phyloP scores from a whole-genome alignment of 1,140 invertebrate species.

The Ptiloglossa arizonensis region DNA sequence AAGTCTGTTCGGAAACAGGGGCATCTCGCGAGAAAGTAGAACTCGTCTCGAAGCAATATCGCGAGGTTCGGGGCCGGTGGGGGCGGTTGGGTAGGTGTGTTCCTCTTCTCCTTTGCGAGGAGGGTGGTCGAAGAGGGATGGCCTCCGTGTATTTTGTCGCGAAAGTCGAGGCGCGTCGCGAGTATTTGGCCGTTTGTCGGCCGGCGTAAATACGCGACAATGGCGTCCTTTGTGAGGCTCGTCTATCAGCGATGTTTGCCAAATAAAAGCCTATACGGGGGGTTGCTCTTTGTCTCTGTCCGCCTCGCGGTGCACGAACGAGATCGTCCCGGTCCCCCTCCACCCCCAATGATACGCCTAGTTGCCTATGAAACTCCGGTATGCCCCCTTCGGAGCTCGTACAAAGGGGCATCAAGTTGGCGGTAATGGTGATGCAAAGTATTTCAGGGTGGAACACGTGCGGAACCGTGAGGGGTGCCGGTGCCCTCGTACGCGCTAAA shows the following conservation, averaged over 20 bases:
- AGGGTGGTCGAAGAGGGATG: too few species aligned
- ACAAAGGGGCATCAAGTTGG: constrained; percentile 65
- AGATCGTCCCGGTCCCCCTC: not conserved
- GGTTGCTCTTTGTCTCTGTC: constrained; percentile 66
- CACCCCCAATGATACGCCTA: constrained; percentile 67
- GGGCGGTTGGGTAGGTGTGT: too few species aligned
- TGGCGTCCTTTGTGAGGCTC: constrained; percentile 64
- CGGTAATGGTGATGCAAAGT: constrained; percentile 67
- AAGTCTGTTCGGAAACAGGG: not conserved
- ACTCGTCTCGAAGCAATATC: constrained; percentile 20
- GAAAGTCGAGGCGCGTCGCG: constrained; percentile 49
- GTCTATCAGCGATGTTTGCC: constrained; percentile 68
- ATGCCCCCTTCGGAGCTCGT: constrained; percentile 54
- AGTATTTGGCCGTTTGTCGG: constrained; percentile 68
- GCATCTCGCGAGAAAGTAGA: not conserved
- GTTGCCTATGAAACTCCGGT: constrained; percentile 67
- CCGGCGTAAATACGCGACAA: constrained; percentile 68
- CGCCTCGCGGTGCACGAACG: constrained; percentile 39
- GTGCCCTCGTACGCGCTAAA: constrained; percentile 35
- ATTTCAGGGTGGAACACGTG: constrained; percentile 64
- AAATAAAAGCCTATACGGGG: constrained; percentile 69
- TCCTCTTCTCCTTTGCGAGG: too few species aligned
- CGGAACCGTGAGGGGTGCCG: constrained; percentile 33
- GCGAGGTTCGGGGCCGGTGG: not conserved
- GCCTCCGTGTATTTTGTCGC: constrained; percentile 47